phyloP scores from a whole-genome alignment of 2,797 vertebrate species.

The Orestias chungarensis region DNA sequence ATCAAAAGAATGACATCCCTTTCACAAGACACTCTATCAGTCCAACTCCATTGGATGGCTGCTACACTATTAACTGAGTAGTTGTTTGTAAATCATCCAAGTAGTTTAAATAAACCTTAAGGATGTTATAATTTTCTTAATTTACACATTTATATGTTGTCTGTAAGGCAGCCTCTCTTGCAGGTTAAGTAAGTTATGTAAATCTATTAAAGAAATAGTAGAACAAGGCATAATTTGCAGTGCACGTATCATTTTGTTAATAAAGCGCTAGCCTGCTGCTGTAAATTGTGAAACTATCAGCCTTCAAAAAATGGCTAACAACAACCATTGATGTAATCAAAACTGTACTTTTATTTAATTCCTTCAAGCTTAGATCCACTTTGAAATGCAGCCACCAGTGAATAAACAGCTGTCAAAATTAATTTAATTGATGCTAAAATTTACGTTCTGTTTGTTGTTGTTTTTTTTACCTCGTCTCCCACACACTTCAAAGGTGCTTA shows the following conservation, averaged over 20 bases:
- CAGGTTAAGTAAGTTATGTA: not conserved
- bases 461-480: not conserved
- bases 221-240: not conserved
- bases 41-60: not conserved
- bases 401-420: constrained; percentile 11
- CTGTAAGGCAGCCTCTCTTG: not conserved
- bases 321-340: constrained; percentile 12
- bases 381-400: constrained; percentile 7
- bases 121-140: not conserved
- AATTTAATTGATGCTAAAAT: not conserved
- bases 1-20: not conserved
- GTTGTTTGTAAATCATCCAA: not conserved
- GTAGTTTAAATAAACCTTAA: not conserved
- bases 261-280: constrained; percentile 5
- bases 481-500: not conserved
- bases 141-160: not conserved
- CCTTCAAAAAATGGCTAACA: constrained; percentile 8
- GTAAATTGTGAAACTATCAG: constrained; percentile 4
- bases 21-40: not conserved
- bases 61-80: not conserved
- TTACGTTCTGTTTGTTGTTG: not conserved
- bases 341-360: not conserved
- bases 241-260: constrained; percentile 15
- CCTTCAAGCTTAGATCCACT: not conserved
- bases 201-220: not conserved